phyloP scores from a whole-genome alignment of 37 sponge, comb jelly and placozoan species.

The Axinella damicornis region DNA sequence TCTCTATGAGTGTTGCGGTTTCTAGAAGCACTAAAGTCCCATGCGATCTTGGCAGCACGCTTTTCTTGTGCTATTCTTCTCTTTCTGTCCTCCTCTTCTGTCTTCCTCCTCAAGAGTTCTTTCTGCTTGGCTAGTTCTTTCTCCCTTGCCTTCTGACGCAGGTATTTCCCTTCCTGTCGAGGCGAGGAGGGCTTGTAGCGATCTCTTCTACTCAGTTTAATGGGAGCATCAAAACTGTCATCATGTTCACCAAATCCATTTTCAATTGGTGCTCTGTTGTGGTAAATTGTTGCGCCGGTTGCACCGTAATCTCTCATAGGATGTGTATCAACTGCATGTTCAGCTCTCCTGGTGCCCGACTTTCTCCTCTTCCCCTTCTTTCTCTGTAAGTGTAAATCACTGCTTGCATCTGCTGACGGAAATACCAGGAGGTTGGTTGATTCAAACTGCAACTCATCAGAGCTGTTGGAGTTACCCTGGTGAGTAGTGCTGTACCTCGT shows the following conservation, averaged over 20 bases:
- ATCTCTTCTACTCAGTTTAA: background rate
- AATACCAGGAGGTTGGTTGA: conserved; percentile 15
- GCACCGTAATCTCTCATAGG: background rate
- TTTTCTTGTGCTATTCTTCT: background rate
- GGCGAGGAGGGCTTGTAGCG: too few relatives aligned
- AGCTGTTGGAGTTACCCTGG: background rate
- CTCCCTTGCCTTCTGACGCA: conserved; percentile 35
- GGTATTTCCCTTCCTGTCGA: conserved; percentile 3
- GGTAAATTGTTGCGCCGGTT: background rate
- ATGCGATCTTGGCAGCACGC: conserved; percentile 5
- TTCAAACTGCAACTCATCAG: background rate
- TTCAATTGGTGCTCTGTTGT: background rate
- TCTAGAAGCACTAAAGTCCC: conserved; percentile 38
- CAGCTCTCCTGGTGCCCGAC: conserved; percentile 10
- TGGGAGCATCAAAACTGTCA: background rate
- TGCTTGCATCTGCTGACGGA: background rate
- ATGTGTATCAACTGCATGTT: background rate
- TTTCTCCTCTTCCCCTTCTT: conserved; percentile 17
- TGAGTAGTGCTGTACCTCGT: background rate
- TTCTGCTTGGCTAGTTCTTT: conserved; percentile 38
- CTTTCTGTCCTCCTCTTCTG: conserved; percentile 46
- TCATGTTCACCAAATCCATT: background rate
- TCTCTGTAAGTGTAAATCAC: background rate
- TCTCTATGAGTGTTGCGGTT: background rate
- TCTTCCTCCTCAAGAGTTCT: conserved; percentile 12